Conservation (phyloP, 2,797 vertebrate species). For the Lophotriccus pileatus region DNA sequence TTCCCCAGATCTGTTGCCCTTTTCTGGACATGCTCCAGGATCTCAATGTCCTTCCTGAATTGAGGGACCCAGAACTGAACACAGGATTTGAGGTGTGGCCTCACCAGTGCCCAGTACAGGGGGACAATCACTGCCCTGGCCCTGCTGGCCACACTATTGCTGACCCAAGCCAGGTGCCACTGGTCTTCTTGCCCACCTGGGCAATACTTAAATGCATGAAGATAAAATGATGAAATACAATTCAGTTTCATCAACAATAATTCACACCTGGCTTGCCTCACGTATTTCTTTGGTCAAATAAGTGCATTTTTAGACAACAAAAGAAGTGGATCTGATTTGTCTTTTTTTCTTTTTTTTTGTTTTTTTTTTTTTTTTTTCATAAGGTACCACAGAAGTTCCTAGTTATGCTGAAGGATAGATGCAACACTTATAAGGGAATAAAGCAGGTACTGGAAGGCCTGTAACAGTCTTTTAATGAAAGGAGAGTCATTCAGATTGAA, state of each 20-base stretch:
- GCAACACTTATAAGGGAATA: not conserved
- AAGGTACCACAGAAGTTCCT: not conserved
- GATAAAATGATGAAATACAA: not conserved
- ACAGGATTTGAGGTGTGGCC: accelerated
- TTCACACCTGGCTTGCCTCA: not conserved
- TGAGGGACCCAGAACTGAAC: accelerated
- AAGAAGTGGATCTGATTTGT: not conserved
- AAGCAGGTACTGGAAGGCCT: not conserved
- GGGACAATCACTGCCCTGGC: accelerated
- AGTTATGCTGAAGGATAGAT: not conserved
- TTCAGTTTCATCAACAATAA: not conserved
- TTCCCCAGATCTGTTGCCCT: not conserved
- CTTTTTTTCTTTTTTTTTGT: not conserved
- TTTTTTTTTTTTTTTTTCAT: not conserved
- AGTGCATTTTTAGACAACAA: not conserved
- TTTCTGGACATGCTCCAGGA: not conserved
- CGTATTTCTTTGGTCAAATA: not conserved
- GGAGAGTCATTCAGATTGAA: not conserved
- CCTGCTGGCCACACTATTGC: not conserved
- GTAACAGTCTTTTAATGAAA: not conserved
- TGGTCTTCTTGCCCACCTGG: not conserved
- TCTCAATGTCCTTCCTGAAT: accelerated
- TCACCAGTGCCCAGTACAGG: not conserved
- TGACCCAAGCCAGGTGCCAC: not conserved
- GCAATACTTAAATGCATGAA: not conserved